Evolutionary conservation across 2,888 invertebrate species (phyloP), one percentile per base, ranked within the genome.

Genomic region (Lasioglossum leucozonium): DNA sequence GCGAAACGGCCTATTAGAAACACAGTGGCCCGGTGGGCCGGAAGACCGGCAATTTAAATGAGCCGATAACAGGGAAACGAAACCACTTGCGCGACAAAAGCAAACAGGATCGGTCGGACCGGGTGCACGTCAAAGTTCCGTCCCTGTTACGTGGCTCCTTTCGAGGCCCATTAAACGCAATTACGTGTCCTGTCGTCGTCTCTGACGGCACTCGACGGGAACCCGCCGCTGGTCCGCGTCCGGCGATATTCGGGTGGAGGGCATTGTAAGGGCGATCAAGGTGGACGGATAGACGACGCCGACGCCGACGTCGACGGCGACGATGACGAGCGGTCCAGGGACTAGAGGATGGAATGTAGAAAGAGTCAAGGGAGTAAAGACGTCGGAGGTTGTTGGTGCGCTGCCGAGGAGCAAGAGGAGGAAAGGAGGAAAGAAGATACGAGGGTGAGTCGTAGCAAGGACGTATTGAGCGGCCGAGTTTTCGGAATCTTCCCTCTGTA

Each of bases 401-500:
- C 11, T n/a, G 55, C n/a, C 40, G 71, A 51, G 73, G 34, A 71
- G 67, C 65, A 69, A 72, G 72, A 30, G 77, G 72, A 89, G 89
- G 87, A 86, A 81, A 84, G 87, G 42, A 78, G 86, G 78, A 84
- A 88, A 89, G 89, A 90, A 92, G 91, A 91, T 89, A 87, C 86
- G 90, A 90, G 89, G 86, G 87, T 88, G 90, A 88, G 84, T 80
- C 67, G 67, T 88, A 85, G 82, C 85, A 82, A 84, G 89, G 87
- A 85, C 81, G 94, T 94, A 94, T 94, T 92, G 94, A 94, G 93
- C 94, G 93, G 93, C 92, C 92, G 94, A 94, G 93, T 94, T 94
- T 93, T 92, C 91, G 92, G 93, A 93, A 93, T 93, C 93, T 93
- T 93, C 92, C 93, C 93, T 93, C 91, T 90, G 89, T 88, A 75